These are phyloP conservation scores for Sphenopsis melanotis DNA, from an alignment of 2,797 vertebrate genomes.

Conservation along the genomic window DNA sequence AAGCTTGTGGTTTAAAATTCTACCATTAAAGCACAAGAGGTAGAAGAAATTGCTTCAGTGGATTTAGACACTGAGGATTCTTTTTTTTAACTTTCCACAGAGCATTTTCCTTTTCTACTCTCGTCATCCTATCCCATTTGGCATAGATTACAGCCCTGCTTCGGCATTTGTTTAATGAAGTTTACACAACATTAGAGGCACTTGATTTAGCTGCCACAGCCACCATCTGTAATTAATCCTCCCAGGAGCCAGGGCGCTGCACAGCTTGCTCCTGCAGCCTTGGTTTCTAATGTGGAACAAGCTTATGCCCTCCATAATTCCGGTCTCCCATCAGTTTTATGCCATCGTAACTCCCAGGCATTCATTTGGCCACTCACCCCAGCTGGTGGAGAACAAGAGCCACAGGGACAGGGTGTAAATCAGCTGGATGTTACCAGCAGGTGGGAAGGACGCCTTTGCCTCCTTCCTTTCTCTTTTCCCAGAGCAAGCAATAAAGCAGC, in stretches of 20 bases:
- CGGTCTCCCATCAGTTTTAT: background rate
- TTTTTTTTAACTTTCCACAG: background rate
- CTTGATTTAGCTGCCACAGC: slow-evolving; percentile 42
- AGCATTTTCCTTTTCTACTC: background rate
- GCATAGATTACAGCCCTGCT: background rate
- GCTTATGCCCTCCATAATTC: slow-evolving; percentile 1
- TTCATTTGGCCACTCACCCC: background rate
- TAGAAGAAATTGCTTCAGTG: background rate
- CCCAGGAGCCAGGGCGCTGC: background rate
- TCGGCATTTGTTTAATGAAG: background rate
- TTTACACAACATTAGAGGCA: slow-evolving; percentile 43
- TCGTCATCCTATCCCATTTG: background rate
- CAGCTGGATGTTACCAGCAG: background rate
- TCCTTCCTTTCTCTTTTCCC: background rate
- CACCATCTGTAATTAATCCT: slow-evolving; percentile 52
- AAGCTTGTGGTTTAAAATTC: slow-evolving; percentile 23
- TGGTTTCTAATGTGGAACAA: background rate
- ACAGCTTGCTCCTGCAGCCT: background rate
- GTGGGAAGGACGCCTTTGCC: background rate
- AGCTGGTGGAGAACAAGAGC: background rate
- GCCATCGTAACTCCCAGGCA: background rate
- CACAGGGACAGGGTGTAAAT: background rate
- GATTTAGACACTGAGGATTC: background rate
- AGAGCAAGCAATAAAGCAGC: background rate
- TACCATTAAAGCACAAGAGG: background rate